These are phyloP conservation scores for Gastrophryne carolinensis DNA, from an alignment of 2,797 vertebrate genomes.

Conservation along the genomic window DNA sequence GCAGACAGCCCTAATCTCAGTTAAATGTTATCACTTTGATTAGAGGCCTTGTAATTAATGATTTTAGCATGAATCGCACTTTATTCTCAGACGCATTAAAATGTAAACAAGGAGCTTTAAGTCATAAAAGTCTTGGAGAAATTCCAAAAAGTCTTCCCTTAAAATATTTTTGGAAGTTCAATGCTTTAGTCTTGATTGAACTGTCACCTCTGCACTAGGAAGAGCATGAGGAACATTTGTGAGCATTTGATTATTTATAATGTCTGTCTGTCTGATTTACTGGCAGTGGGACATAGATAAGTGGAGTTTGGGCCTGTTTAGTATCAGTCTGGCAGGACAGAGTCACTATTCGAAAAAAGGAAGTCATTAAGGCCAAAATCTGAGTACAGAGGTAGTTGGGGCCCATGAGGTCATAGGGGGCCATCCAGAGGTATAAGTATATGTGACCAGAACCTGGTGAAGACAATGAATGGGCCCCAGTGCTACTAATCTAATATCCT, in stretches of 20 bases:
- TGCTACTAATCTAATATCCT: no score
- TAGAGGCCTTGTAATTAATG: constrained; percentile 12
- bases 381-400: no score
- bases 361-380: constrained; percentile 28
- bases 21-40: not conserved
- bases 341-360: not conserved
- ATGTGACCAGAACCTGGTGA: no score
- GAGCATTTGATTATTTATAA: constrained; percentile 57
- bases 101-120: constrained; percentile 64
- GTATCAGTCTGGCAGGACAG: not conserved
- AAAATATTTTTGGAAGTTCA: constrained; percentile 65
- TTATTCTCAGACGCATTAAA: constrained; percentile 69
- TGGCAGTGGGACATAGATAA: constrained; percentile 46
- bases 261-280: constrained; percentile 57
- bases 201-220: constrained; percentile 47
- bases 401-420: no score
- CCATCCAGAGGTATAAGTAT: no score
- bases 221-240: constrained; percentile 47
- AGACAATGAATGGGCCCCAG: no score
- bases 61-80: constrained; percentile 69
- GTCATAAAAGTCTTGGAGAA: constrained; percentile 65
- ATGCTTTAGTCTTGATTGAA: constrained; percentile 57
- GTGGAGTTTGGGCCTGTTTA: constrained; percentile 6
- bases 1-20: not conserved
- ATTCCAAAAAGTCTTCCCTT: constrained; percentile 65